Conservation (phyloP, 2,113 vertebrate species). For the Noctilio leporinus region DNA sequence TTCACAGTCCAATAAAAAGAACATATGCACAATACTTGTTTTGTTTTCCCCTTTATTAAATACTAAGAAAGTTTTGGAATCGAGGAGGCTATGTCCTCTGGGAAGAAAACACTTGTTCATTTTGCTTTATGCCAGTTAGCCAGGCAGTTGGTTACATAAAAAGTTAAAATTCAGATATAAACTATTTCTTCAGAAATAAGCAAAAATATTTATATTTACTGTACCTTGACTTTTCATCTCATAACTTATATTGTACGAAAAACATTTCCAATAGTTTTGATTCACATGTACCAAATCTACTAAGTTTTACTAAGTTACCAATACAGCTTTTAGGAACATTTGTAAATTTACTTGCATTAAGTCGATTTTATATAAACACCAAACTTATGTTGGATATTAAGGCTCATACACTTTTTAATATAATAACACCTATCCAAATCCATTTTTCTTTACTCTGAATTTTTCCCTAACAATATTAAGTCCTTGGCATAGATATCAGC, state of each 20-base stretch:
- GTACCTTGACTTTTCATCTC: background rate
- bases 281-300: background rate
- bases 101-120: conserved; percentile 39
- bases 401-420: background rate
- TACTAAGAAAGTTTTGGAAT: background rate
- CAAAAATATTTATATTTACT: background rate
- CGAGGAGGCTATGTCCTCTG: conserved; percentile 2
- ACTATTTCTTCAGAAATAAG: background rate
- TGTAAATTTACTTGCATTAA: conserved; percentile 53
- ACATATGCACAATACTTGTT: background rate
- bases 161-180: background rate
- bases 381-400: conserved; percentile 5
- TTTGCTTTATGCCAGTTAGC: conserved; percentile 18
- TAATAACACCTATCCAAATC: conserved; percentile 40
- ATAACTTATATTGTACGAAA: background rate
- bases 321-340: conserved; percentile 48
- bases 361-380: conserved; percentile 26
- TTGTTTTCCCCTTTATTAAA: conserved; percentile 4
- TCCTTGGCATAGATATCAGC: conserved; percentile 43
- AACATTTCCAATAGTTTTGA: background rate
- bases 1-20: background rate
- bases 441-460: background rate
- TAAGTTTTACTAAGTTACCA: conserved; percentile 11
- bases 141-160: background rate
- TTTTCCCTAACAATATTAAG: conserved; percentile 58